Evolutionary conservation across 2,797 vertebrate species (phyloP).

Genomic region (Tarsius wallacei): DNA sequence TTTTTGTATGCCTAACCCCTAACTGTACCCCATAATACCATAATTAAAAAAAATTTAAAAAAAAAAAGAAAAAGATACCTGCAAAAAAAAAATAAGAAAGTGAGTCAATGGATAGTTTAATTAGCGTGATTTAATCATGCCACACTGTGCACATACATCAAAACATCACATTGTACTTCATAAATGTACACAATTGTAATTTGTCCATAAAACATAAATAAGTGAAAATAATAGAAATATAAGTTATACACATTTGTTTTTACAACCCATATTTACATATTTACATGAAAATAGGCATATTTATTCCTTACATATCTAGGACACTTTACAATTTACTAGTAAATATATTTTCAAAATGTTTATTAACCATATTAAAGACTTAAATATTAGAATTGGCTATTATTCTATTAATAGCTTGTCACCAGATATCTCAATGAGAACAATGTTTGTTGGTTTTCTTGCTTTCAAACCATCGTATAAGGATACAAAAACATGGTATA

Average conservation of each 20-base stretch:
- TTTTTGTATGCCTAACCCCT: too few species aligned
- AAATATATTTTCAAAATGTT: conserved; percentile 33
- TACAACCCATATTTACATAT: not conserved
- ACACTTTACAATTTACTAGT: not conserved
- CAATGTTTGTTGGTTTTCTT: not conserved
- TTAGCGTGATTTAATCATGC: not conserved
- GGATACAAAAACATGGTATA: not conserved
- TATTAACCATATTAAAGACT: not conserved
- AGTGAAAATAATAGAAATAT: not conserved
- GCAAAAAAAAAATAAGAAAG: not conserved
- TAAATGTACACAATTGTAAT: not conserved
- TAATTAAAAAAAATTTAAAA: too few species aligned
- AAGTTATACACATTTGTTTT: not conserved
- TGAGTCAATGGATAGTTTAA: not conserved
- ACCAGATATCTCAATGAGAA: not conserved
- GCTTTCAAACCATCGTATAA: not conserved
- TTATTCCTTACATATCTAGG: not conserved
- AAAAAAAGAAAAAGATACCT: too few species aligned
- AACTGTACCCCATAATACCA: too few species aligned
- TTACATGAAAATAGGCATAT: not conserved
- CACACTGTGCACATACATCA: not conserved
- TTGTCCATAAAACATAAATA: not conserved
- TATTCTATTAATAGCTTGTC: not conserved
- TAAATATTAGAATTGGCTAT: not conserved
- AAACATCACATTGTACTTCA: not conserved